Conservation (phyloP, 2,113 vertebrate genomes). For the Coregonus clupeaformis region DNA sequence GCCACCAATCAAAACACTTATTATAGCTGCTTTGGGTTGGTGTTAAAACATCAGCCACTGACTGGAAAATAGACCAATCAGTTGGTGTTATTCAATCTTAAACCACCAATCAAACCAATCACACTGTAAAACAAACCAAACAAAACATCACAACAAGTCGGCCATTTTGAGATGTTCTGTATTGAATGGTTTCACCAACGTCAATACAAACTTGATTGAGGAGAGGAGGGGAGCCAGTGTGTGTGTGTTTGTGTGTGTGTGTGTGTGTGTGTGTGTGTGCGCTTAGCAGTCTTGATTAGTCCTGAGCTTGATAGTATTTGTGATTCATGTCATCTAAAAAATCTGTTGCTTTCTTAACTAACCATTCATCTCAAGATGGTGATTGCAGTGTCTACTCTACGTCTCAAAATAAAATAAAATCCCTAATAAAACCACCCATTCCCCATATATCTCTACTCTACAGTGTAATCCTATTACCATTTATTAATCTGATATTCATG, state of each 20-base stretch:
- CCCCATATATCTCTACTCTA: not conserved
- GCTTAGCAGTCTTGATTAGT: no score
- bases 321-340: not conserved
- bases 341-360: slow-evolving; percentile 1
- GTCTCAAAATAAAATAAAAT: not conserved
- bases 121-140: no score
- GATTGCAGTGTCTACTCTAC: not conserved
- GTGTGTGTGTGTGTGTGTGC: no score
- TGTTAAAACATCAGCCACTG: no score
- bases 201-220: not conserved
- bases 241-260: no score
- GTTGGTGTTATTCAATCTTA: no score
- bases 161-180: slow-evolving; percentile 39
- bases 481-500: not conserved
- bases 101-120: no score
- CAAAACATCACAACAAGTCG: slow-evolving; percentile 40
- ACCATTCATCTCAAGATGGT: slow-evolving; percentile 1
- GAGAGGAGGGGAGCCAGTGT: not conserved
- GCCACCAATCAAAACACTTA: no score
- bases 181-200: slow-evolving; percentile 40
- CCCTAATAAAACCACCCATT: not conserved
- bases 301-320: not conserved
- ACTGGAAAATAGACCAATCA: slow-evolving; percentile 47
- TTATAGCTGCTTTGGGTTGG: no score
- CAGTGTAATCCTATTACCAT: not conserved